A percentile compares a stretch with the other conserved stretches of the same genome.
Conservation (phyloP, 1,140 invertebrate genomes). For the Nymphalis io region DNA sequence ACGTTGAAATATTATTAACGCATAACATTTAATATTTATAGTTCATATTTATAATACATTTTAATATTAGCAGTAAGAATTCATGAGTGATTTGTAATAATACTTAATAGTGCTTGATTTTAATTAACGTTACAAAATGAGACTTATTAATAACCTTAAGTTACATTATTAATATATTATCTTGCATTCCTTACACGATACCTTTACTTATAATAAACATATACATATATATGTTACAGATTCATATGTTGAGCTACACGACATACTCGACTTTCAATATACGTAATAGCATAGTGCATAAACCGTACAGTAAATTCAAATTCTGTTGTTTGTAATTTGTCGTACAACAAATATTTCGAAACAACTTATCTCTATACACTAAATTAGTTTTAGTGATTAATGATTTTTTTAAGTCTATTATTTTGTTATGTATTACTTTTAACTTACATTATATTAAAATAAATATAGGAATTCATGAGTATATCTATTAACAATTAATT, state of each 20-base stretch:
- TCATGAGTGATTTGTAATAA: slow-evolving; percentile 76
- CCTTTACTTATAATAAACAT: slow-evolving; percentile 44
- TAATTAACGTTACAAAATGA: slow-evolving; percentile 77
- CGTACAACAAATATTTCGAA: slow-evolving; percentile 46
- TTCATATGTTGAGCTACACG: slow-evolving; percentile 73
- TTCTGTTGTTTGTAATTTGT: slow-evolving; percentile 52
- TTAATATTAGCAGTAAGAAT: slow-evolving; percentile 80
- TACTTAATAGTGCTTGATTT: slow-evolving; percentile 73
- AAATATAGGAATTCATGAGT: slow-evolving; percentile 69
- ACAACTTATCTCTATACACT: slow-evolving; percentile 32
- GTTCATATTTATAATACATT: slow-evolving; percentile 82
- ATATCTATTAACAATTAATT: slow-evolving; percentile 65
- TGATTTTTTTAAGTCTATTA: slow-evolving; percentile 62
- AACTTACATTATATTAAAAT: slow-evolving; percentile 67
- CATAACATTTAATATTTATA: slow-evolving; percentile 83
- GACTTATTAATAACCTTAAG: slow-evolving; percentile 61
- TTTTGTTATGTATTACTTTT: slow-evolving; percentile 61
- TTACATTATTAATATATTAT: slow-evolving; percentile 60
- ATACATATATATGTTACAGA: slow-evolving; percentile 35
- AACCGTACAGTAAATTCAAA: slow-evolving; percentile 49
- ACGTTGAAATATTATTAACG: slow-evolving; percentile 76
- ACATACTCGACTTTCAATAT: slow-evolving; percentile 52
- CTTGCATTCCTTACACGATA: slow-evolving; percentile 57
- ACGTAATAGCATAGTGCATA: slow-evolving; percentile 66
- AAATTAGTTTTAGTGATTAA: slow-evolving; percentile 49